Evolutionary conservation across 2,797 vertebrate species (phyloP), one percentile per base, ranked within the genome.

Genomic region (Cetoscarus ocellatus): DNA sequence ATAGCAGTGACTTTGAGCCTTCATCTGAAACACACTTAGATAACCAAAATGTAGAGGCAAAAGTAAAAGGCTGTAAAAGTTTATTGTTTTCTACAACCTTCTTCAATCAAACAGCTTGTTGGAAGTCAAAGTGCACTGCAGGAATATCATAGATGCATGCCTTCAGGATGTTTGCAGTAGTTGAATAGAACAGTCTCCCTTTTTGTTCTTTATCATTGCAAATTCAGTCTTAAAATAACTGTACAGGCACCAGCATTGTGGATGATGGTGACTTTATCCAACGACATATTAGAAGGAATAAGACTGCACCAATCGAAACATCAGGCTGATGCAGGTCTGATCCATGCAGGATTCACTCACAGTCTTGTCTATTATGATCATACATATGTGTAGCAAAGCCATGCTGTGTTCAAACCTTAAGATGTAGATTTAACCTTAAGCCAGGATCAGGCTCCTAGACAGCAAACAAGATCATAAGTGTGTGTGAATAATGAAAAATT

Each of bases 91-190:
- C 19, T 34, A 51, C 10, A 50, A n/a, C n/a, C n/a, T n/a, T 19
- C 11, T 62, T 60, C 7, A n/a, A 8, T 18, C 15, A 68, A 55
- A 13, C 80, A 49, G 35, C 34, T 64, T 27, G 15, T 12, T 61
- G 11, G 14, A 3, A 39, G 40, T 39, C 36, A 63, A 60, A 79
- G 51, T 67, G 69, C 42, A 66, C 17, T 56, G 53, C 45, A 61
- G 56, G 61, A 34, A 57, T 65, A 57, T 59, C 27, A 74, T 15
- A 40, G n/a, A 71, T 34, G 19, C 50, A 61, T 58, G 72, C 61
- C 9, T 15, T 54, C 9, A 38, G 40, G 19, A 50, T 50, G n/a
- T 43, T 13, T 53, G 47, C n/a, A 67, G 15, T 10, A 18, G 42
- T 11, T 10, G 10, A 36, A 39, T 14, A 38, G 6, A 38, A 18